phyloP scores from a whole-genome alignment of 2,888 invertebrate genomes.

The Phrixothrix hirtus region DNA sequence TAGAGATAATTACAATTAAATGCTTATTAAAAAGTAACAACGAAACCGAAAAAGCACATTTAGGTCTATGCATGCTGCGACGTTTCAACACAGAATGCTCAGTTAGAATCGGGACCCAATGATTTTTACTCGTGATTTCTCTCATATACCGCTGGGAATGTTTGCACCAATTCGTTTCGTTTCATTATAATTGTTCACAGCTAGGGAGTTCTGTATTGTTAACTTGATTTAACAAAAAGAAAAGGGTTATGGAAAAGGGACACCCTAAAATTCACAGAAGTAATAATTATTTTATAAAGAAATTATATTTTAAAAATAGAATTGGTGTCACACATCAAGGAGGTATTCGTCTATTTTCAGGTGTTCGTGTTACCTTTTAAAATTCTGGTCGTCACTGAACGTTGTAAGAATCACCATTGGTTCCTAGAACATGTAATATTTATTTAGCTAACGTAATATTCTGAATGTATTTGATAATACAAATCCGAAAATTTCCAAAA shows the following conservation, averaged over 20 bases:
- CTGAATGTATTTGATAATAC: too few species aligned
- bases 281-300: slow-evolving; percentile 1
- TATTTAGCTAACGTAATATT: too few species aligned
- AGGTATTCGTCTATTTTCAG: neutral
- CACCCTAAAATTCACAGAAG: slow-evolving; percentile 3
- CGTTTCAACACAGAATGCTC: slow-evolving; percentile 16
- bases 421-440: too few species aligned
- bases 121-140: slow-evolving; percentile 18
- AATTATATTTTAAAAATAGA: neutral
- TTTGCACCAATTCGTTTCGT: slow-evolving; percentile 30
- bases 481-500: too few species aligned
- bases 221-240: slow-evolving; percentile 27
- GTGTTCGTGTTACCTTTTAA: too few species aligned
- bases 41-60: too few species aligned
- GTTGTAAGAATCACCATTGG: too few species aligned
- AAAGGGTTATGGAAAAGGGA: slow-evolving; percentile 24
- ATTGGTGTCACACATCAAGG: neutral
- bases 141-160: slow-evolving; percentile 27
- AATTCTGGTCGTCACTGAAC: too few species aligned
- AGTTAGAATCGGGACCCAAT: slow-evolving; percentile 5
- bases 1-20: too few species aligned
- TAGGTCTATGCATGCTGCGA: slow-evolving; percentile 22
- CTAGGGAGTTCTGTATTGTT: slow-evolving; percentile 25
- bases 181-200: slow-evolving; percentile 28
- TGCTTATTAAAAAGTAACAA: too few species aligned